phyloP scores from a whole-genome alignment of 2,797 vertebrate species.

The Cephalopachus bancanus region DNA sequence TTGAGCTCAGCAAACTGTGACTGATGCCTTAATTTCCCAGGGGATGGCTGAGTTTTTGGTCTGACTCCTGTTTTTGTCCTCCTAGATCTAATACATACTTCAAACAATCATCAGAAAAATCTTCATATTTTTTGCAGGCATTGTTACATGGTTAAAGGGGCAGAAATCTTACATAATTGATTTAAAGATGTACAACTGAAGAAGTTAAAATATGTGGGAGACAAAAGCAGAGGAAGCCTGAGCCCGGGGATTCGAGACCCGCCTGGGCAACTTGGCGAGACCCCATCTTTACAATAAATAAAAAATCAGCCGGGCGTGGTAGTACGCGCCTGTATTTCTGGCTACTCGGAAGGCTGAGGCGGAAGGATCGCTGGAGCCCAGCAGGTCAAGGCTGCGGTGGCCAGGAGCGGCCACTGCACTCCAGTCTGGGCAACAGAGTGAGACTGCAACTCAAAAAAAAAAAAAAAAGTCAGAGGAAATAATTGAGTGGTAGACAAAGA shows the following conservation, averaged over 20 bases:
- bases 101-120: neutral
- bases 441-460: too few species aligned
- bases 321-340: too few species aligned
- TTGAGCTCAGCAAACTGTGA: neutral
- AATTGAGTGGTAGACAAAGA: neutral
- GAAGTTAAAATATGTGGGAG: neutral
- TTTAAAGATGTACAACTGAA: constrained; percentile 29
- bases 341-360: too few species aligned
- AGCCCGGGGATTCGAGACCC: too few species aligned
- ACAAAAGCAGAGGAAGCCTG: neutral
- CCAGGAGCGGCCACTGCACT: too few species aligned
- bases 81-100: neutral
- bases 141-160: neutral
- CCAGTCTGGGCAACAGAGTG: too few species aligned
- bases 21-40: neutral
- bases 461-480: neutral
- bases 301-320: too few species aligned
- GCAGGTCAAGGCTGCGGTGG: too few species aligned
- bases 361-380: too few species aligned
- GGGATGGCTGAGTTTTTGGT: neutral
- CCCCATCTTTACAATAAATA: too few species aligned
- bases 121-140: neutral
- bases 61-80: neutral
- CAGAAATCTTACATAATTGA: constrained; percentile 2
- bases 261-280: too few species aligned